Evolutionary conservation across 2,113 vertebrate genomes (phyloP).

Genomic region (Machaerirhynchus nigripectus): DNA sequence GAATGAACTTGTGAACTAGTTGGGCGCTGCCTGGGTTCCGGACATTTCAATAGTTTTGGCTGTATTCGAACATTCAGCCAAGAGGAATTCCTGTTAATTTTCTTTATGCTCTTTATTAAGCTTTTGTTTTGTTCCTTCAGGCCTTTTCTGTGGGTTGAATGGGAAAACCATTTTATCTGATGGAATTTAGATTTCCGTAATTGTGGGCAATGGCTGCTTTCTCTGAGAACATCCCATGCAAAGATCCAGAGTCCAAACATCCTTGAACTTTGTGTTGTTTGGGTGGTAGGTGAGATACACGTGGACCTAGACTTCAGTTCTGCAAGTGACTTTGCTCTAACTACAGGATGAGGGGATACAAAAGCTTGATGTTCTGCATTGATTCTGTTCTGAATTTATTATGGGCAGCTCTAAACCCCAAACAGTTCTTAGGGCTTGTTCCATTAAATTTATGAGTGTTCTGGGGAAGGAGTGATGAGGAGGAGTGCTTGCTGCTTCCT

Average conservation of each 20-base stretch:
- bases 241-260: neutral
- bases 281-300: neutral
- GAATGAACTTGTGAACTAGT: conserved; percentile 65
- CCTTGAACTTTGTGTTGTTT: neutral
- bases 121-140: conserved; percentile 38
- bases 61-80: conserved; percentile 9
- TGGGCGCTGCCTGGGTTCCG: conserved; percentile 48
- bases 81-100: conserved; percentile 60
- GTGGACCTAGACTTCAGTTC: neutral
- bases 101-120: conserved; percentile 46
- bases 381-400: neutral
- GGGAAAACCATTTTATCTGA: neutral
- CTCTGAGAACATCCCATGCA: neutral
- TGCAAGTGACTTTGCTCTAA: neutral
- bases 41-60: conserved; percentile 63
- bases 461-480: neutral
- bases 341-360: neutral
- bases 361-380: neutral
- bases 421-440: neutral
- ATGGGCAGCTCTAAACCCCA: neutral
- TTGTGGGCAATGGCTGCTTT: neutral
- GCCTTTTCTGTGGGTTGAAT: neutral
- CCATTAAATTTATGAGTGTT: neutral
- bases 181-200: neutral
- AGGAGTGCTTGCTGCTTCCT: neutral